Evolutionary conservation across 2,888 invertebrate genomes (phyloP).

Genomic region (Norana najaformis): DNA sequence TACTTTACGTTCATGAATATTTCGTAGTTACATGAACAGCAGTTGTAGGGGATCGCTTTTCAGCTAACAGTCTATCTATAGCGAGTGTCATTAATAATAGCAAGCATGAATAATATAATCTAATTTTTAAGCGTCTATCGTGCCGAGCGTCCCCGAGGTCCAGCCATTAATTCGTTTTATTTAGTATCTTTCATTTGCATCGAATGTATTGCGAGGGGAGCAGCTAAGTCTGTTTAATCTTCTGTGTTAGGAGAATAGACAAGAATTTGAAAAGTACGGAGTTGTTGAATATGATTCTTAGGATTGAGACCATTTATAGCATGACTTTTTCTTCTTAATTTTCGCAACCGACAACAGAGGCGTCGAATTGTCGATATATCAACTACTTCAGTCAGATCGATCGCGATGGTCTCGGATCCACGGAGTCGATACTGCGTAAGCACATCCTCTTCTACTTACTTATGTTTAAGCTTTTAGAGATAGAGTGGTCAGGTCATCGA

Average conservation of each 20-base stretch:
- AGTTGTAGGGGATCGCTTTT: no score
- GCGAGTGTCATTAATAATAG: not conserved
- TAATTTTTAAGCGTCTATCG: not conserved
- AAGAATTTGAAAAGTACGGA: not conserved
- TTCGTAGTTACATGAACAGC: no score
- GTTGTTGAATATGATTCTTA: not conserved
- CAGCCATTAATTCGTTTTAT: not conserved
- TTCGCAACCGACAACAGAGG: not conserved
- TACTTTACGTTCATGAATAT: not conserved
- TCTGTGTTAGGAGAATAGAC: not conserved
- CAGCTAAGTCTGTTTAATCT: not conserved
- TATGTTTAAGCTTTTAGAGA: not conserved
- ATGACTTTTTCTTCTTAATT: not conserved
- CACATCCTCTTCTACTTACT: slow-evolving; percentile 2
- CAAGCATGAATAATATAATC: not conserved
- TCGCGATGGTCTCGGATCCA: slow-evolving; percentile 41
- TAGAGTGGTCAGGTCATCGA: not conserved
- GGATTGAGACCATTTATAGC: not conserved
- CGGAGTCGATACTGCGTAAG: slow-evolving; percentile 41
- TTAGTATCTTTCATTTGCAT: not conserved
- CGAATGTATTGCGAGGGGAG: not conserved
- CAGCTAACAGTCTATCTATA: no score
- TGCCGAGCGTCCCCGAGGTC: not conserved
- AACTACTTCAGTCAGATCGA: slow-evolving; percentile 40
- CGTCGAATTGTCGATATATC: slow-evolving; percentile 37